These are phyloP conservation scores for Plumapathes pennacea DNA, from an alignment of 92 coral and sea anemone species.

Conservation along the genomic window DNA sequence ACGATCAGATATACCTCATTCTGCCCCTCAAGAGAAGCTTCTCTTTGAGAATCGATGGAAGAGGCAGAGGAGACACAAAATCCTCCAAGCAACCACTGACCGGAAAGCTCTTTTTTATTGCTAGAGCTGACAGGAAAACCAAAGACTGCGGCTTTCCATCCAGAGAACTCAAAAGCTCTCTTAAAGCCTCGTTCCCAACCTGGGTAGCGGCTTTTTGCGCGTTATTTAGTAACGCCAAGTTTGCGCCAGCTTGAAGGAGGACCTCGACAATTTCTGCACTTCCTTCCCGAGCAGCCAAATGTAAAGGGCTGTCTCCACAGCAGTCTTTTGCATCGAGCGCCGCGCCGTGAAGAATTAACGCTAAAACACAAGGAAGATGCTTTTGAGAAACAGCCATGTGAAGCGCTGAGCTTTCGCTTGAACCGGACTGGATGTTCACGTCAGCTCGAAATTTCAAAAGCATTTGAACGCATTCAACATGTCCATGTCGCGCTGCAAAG, in stretches of 20 bases:
- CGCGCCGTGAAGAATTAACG: conserved; percentile 32
- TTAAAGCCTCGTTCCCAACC: conserved; percentile 19
- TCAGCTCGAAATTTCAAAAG: conserved; percentile 39
- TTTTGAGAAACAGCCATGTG: conserved; percentile 41
- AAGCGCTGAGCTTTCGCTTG: conserved; percentile 28
- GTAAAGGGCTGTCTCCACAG: conserved; percentile 52
- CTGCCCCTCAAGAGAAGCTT: too few species aligned
- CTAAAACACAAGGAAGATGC: conserved; percentile 31
- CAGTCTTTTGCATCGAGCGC: conserved; percentile 21
- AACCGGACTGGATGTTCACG: conserved; percentile 30
- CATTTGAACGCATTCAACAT: conserved; percentile 47
- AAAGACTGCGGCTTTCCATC: conserved; percentile 42
- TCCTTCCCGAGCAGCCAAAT: conserved; percentile 29
- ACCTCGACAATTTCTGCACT: conserved; percentile 31
- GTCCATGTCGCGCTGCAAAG: conserved; percentile 67
- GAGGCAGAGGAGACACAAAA: conserved; percentile 4
- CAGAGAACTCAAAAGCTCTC: conserved; percentile 19
- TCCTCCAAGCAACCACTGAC: conserved; percentile 7
- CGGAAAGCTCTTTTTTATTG: conserved; percentile 11
- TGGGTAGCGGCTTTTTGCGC: conserved; percentile 33
- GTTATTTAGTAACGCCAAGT: conserved; percentile 19
- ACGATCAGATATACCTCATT: too few species aligned
- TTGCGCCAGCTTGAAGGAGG: conserved; percentile 54
- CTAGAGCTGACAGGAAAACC: conserved; percentile 25
- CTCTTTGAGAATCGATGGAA: conserved; percentile 15